These are phyloP conservation scores for Xylota segnis DNA, from an alignment of 2,888 invertebrate genomes.

Conservation along the genomic window DNA sequence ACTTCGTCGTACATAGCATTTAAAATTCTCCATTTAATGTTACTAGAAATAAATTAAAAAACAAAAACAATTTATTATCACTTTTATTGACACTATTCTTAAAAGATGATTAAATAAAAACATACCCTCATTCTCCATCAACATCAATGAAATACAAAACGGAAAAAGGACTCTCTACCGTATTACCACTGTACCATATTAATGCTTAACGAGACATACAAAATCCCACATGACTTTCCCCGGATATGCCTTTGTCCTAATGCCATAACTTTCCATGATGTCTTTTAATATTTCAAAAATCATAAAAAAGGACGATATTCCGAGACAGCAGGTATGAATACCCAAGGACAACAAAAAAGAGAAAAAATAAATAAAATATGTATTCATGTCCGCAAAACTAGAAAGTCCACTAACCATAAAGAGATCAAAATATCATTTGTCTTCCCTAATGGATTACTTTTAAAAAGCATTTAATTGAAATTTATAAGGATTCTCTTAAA, in stretches of 20 bases:
- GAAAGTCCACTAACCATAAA: slow-evolving; percentile 77
- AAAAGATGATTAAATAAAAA: slow-evolving; percentile 40
- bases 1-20: too few relatives aligned
- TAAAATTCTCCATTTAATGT: too few relatives aligned
- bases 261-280: slow-evolving; percentile 42
- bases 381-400: slow-evolving; percentile 64
- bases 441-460: slow-evolving; percentile 78
- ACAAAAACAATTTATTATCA: background rate
- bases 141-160: slow-evolving; percentile 1
- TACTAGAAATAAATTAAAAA: too few relatives aligned
- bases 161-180: slow-evolving; percentile 41
- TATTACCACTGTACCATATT: slow-evolving; percentile 43
- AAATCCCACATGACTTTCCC: slow-evolving; percentile 52
- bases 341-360: background rate
- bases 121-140: background rate
- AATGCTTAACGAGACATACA: slow-evolving; percentile 45
- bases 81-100: slow-evolving; percentile 1
- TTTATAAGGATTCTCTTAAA: slow-evolving; percentile 73
- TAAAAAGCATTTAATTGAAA: slow-evolving; percentile 77
- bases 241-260: slow-evolving; percentile 37
- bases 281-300: slow-evolving; percentile 58
- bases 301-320: slow-evolving; percentile 44
- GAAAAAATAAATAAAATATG: slow-evolving; percentile 20
- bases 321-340: slow-evolving; percentile 37
- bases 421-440: slow-evolving; percentile 78